These are phyloP conservation scores for Chelonia mydas DNA, from an alignment of 2,797 vertebrate genomes.

Conservation along the genomic window DNA sequence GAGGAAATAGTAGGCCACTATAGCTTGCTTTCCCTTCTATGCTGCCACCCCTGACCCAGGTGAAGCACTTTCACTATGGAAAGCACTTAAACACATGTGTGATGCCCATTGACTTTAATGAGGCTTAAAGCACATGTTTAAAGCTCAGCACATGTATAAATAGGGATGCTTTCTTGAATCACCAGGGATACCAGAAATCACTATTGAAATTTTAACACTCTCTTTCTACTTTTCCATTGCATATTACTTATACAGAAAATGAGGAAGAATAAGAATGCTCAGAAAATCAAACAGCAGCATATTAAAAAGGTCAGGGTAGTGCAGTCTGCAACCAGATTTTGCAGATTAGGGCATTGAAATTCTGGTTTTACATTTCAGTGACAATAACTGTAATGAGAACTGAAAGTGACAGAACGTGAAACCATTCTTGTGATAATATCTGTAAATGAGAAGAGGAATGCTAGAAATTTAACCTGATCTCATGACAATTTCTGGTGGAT, in stretches of 20 bases:
- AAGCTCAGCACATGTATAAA: background rate
- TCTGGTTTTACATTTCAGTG: constrained; percentile 43
- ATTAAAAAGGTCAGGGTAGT: background rate
- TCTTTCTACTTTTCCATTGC: background rate
- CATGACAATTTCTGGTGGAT: background rate
- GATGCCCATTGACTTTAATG: background rate
- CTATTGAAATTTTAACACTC: background rate
- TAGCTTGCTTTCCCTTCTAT: background rate
- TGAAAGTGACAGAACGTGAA: constrained; percentile 41
- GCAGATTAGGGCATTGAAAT: constrained; percentile 36
- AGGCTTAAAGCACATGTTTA: background rate
- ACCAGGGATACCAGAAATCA: background rate
- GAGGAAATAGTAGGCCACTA: background rate
- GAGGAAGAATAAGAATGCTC: background rate
- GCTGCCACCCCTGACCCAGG: background rate
- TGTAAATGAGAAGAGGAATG: background rate
- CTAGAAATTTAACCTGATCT: constrained; percentile 10
- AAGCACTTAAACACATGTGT: background rate
- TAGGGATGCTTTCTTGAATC: background rate
- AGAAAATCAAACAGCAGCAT: constrained; percentile 14
- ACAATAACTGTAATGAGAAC: constrained; percentile 53
- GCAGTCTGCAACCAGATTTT: constrained; percentile 11
- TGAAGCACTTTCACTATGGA: background rate
- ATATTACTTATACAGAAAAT: background rate
- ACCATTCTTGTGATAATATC: constrained; percentile 36